Conservation (phyloP, 2,113 vertebrate genomes). For the Percina caprodes region DNA sequence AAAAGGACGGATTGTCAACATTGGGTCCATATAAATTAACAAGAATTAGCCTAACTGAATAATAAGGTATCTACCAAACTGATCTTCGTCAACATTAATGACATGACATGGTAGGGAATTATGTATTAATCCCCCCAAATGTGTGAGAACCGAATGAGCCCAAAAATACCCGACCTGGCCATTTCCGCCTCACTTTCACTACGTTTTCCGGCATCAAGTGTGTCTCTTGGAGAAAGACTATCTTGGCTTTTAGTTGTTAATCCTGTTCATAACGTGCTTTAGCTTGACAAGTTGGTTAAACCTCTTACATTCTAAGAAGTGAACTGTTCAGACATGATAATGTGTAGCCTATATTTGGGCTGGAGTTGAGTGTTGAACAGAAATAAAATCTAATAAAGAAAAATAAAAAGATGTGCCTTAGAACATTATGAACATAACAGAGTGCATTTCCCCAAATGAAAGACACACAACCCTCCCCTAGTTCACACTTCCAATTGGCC, state of each 20-base stretch:
- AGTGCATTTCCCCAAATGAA: slow-evolving; percentile 14
- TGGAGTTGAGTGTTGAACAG: no score
- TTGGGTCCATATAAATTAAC: slow-evolving; percentile 2
- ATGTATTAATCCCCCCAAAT: background rate
- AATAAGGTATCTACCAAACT: background rate
- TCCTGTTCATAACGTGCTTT: background rate
- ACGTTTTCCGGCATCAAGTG: background rate
- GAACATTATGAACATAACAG: background rate
- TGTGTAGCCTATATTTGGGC: background rate
- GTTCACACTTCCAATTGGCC: background rate
- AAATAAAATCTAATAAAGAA: no score
- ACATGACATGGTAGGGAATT: background rate
- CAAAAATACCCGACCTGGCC: slow-evolving; percentile 3
- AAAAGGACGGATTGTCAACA: background rate
- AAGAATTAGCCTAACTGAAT: background rate
- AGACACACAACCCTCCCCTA: background rate
- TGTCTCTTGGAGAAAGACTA: background rate
- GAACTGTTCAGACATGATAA: background rate
- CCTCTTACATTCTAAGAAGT: background rate
- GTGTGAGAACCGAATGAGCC: background rate
- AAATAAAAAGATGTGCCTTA: background rate
- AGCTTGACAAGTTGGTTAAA: slow-evolving; percentile 5
- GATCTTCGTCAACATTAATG: background rate
- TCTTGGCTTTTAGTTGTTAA: background rate
- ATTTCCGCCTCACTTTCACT: background rate